phyloP scores from a whole-genome alignment of 2,797 vertebrate genomes.

The Hipposideros larvatus region DNA sequence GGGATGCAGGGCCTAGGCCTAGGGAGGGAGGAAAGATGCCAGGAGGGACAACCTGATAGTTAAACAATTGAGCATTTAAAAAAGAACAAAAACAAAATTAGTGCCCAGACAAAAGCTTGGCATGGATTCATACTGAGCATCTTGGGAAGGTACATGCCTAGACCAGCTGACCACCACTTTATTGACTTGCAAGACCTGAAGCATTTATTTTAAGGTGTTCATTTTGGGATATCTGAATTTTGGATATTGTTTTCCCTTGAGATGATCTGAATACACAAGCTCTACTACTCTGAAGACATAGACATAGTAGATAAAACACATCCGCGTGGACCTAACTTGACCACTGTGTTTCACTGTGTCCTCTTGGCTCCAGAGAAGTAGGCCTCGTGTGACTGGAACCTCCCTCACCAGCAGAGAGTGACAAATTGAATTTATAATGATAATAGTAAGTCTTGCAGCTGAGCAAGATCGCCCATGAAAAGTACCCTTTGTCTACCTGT shows the following conservation, averaged over 20 bases:
- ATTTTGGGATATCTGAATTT: background rate
- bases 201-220: background rate
- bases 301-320: background rate
- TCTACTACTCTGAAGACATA: background rate
- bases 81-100: background rate
- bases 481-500: background rate
- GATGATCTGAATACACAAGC: background rate
- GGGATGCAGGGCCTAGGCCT: background rate
- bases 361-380: background rate
- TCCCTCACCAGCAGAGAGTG: background rate
- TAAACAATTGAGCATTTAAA: background rate
- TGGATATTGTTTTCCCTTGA: slow-evolving; percentile 32
- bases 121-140: background rate
- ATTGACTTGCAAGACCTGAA: background rate
- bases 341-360: background rate
- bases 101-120: background rate
- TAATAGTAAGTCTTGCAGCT: background rate
- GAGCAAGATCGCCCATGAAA: background rate
- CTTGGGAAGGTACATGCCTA: background rate
- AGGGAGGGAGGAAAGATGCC: no score
- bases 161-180: background rate
- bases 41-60: background rate
- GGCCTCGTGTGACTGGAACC: background rate
- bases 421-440: background rate
- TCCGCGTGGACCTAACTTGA: background rate